Conservation (phyloP, 35 echinoderm and acorn worm genomes). For the Apostichopus parvimensis region DNA sequence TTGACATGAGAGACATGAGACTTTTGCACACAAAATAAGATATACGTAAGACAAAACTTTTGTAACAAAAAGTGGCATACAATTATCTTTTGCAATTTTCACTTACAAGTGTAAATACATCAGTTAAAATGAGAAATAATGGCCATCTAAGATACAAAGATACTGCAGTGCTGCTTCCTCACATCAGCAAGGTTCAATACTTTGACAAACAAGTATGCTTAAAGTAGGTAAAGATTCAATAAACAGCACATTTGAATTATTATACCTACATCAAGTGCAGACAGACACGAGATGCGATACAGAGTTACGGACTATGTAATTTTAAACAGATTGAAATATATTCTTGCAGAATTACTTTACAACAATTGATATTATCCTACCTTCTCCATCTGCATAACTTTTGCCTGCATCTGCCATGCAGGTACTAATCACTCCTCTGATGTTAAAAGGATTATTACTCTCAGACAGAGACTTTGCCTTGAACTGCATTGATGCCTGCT, state of each 20-base stretch:
- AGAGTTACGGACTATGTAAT: not conserved
- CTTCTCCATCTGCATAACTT: constrained; percentile 81
- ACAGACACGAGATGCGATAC: not conserved
- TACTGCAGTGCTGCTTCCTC: too few species aligned
- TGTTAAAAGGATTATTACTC: constrained; percentile 53
- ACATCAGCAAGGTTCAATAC: too few species aligned
- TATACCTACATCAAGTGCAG: not conserved
- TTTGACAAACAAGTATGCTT: not conserved
- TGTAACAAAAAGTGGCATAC: too few species aligned
- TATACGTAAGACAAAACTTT: too few species aligned
- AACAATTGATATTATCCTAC: constrained; percentile 19
- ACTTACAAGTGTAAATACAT: too few species aligned
- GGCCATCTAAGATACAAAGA: too few species aligned
- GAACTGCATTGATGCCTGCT: constrained; percentile 68
- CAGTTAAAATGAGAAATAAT: too few species aligned
- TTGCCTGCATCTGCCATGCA: constrained; percentile 62
- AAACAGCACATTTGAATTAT: not conserved
- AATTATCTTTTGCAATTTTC: too few species aligned
- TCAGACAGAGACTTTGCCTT: constrained; percentile 54
- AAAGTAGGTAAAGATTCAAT: constrained; percentile 3
- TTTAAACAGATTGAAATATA: not conserved
- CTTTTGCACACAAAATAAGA: too few species aligned
- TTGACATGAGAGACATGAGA: too few species aligned
- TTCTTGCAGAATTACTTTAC: not conserved
- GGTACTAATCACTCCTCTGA: constrained; percentile 66